Conservation (phyloP, 2,888 invertebrate genomes). For the Parnassius smintheus region DNA sequence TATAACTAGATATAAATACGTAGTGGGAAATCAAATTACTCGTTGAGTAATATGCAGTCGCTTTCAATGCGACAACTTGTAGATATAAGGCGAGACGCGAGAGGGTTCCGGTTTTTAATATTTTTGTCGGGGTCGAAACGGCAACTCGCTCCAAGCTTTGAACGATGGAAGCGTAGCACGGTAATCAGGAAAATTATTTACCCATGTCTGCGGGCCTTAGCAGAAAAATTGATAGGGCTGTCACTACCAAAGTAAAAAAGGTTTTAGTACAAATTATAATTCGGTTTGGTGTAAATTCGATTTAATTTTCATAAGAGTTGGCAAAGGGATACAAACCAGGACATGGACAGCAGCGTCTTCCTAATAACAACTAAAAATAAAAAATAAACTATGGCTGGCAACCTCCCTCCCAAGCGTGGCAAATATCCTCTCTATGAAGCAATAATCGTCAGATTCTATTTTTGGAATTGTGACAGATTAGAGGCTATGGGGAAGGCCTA, state of each 20-base stretch:
- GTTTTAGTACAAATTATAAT: too few species aligned
- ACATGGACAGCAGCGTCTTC: too few species aligned
- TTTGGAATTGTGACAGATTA: too few species aligned
- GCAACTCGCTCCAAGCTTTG: constrained; percentile 42
- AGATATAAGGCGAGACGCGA: constrained; percentile 37
- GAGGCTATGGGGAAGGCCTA: too few species aligned
- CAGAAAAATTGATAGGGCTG: constrained; percentile 56
- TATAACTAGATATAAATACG: constrained; percentile 39
- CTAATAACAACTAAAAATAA: too few species aligned
- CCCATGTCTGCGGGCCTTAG: constrained; percentile 69
- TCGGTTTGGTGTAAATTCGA: too few species aligned
- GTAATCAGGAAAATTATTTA: constrained; percentile 80
- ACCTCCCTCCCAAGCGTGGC: too few species aligned
- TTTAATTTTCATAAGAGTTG: too few species aligned
- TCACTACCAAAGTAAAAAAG: constrained; percentile 1
- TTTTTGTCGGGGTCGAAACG: constrained; percentile 62
- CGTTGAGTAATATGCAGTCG: constrained; percentile 50
- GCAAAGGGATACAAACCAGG: too few species aligned
- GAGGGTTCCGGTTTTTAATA: constrained; percentile 56
- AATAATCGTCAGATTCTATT: too few species aligned
- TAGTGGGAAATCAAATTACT: constrained; percentile 67
- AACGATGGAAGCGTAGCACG: constrained; percentile 62
- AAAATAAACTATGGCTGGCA: too few species aligned
- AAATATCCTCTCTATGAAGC: too few species aligned
- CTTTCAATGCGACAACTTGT: constrained; percentile 40